Conservation (phyloP, 1,140 invertebrate genomes). For the Latrodectus geometricus region DNA sequence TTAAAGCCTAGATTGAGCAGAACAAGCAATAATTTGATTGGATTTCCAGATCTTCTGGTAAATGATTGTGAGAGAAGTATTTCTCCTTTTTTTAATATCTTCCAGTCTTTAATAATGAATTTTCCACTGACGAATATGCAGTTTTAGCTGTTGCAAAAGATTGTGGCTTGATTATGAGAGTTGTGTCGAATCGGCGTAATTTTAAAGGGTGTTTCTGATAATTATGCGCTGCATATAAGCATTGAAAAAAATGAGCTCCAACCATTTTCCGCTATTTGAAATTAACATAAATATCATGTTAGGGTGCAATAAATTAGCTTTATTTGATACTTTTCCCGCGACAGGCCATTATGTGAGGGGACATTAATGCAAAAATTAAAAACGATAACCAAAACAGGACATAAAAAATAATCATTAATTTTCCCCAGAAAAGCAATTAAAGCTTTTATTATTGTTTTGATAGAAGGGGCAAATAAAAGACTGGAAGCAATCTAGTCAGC, state of each 20-base stretch:
- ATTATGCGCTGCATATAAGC: not conserved
- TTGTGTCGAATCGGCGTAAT: not conserved
- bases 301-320: conserved; percentile 12
- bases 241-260: not conserved
- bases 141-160: too few species aligned
- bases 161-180: not conserved
- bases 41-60: too few species aligned
- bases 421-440: conserved; percentile 36
- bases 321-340: conserved; percentile 14
- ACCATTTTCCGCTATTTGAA: not conserved
- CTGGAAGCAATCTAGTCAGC: conserved; percentile 27
- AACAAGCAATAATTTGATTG: too few species aligned
- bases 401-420: conserved; percentile 34
- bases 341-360: conserved; percentile 22
- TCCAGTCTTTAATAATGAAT: too few species aligned
- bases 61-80: too few species aligned
- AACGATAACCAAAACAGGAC: conserved; percentile 30
- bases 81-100: too few species aligned
- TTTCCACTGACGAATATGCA: too few species aligned
- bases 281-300: conserved; percentile 48
- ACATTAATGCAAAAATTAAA: conserved; percentile 44
- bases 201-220: conserved; percentile 24
- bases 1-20: too few species aligned
- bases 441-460: conserved; percentile 34
- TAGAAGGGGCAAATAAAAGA: not conserved